Conservation (phyloP, 1,140 invertebrate species). For the Drosophila truncata region DNA sequence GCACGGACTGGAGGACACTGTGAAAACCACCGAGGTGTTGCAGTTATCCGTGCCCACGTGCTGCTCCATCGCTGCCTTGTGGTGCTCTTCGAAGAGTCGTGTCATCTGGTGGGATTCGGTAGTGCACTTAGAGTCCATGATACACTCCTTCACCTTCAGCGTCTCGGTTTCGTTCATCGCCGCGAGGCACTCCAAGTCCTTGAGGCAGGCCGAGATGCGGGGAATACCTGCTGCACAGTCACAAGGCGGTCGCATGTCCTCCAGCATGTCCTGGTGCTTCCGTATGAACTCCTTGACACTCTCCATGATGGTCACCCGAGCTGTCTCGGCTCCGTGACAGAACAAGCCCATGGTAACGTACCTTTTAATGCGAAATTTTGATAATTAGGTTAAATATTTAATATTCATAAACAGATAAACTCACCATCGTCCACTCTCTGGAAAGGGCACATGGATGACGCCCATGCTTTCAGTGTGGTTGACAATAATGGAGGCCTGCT, state of each 20-base stretch:
- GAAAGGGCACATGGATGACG: conserved; percentile 90
- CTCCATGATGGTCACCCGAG: conserved; percentile 68
- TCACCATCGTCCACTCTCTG: conserved; percentile 91
- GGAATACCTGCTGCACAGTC: conserved; percentile 66
- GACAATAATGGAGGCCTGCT: conserved; percentile 86
- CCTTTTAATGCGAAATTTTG: conserved; percentile 7
- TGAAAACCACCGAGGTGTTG: conserved; percentile 87
- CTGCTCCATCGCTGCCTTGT: conserved; percentile 76
- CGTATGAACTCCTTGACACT: conserved; percentile 80
- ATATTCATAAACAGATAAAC: background rate
- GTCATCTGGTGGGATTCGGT: conserved; percentile 63
- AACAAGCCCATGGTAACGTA: conserved; percentile 89
- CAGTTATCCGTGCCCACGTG: conserved; percentile 80
- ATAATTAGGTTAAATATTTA: background rate
- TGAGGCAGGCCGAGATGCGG: conserved; percentile 70
- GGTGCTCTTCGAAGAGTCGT: conserved; percentile 69
- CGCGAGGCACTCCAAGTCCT: conserved; percentile 53
- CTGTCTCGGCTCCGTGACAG: conserved; percentile 86
- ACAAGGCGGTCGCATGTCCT: conserved; percentile 73
- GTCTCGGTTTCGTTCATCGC: conserved; percentile 79
- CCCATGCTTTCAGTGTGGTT: conserved; percentile 87
- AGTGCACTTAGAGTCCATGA: conserved; percentile 80
- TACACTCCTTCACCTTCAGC: conserved; percentile 78
- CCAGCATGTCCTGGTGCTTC: conserved; percentile 51
- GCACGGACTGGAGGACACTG: conserved; percentile 89